Percentiles rank a stretch among this genome's conserved stretches.
Evolutionary conservation across 1,140 invertebrate species (phyloP).

Genomic region (Tetragnatha versicolor): DNA sequence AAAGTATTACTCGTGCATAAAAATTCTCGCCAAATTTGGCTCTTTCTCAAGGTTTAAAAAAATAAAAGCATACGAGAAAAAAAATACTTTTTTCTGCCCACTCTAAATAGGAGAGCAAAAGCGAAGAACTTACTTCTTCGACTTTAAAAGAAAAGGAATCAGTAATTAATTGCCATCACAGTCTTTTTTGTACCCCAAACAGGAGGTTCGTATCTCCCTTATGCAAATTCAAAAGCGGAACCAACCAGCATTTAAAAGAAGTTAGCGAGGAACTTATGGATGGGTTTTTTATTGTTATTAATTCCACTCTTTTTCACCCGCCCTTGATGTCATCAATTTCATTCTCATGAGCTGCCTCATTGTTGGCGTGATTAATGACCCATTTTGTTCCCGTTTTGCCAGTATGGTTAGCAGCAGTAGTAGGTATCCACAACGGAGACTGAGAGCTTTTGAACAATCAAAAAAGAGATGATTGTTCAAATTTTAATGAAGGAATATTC

Average conservation of each 20-base stretch:
- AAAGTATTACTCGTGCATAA: too few relatives aligned
- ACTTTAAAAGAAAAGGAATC: slow-evolving; percentile 51
- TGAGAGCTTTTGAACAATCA: neutral
- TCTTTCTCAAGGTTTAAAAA: neutral
- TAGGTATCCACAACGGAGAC: neutral
- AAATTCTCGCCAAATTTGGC: slow-evolving; percentile 43
- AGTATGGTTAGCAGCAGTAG: slow-evolving; percentile 36
- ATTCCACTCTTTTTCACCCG: neutral
- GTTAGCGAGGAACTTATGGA: slow-evolving; percentile 23
- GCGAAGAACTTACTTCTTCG: slow-evolving; percentile 41
- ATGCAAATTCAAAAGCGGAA: slow-evolving; percentile 51
- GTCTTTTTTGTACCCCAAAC: neutral
- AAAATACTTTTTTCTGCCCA: neutral
- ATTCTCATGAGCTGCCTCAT: slow-evolving; percentile 31
- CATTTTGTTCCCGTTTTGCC: slow-evolving; percentile 43
- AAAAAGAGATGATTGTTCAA: slow-evolving; percentile 4
- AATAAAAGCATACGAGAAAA: slow-evolving; percentile 34
- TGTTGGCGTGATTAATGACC: slow-evolving; percentile 41
- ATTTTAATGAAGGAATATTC: slow-evolving; percentile 27
- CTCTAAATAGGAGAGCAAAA: slow-evolving; percentile 7
- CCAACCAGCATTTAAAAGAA: slow-evolving; percentile 52
- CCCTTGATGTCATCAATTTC: slow-evolving; percentile 48
- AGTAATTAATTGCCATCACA: slow-evolving; percentile 44
- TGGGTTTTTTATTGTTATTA: slow-evolving; percentile 24
- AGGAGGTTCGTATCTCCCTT: slow-evolving; percentile 16